Conservation (phyloP, 1,140 invertebrate species). For the Caenorhabditis remanei region DNA sequence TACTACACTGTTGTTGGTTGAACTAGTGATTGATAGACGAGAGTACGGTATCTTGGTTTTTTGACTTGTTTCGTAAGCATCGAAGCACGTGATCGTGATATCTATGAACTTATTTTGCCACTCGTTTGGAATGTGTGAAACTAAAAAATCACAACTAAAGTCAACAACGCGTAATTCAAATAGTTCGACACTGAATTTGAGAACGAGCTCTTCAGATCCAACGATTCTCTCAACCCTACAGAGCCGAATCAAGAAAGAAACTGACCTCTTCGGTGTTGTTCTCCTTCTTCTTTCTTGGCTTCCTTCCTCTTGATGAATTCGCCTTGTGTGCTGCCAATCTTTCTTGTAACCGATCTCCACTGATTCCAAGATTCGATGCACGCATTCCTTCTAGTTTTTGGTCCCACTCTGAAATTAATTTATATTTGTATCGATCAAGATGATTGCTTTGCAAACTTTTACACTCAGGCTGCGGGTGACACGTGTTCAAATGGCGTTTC, state of each 20-base stretch:
- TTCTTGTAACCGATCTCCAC: constrained; percentile 45
- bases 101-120: too few species aligned
- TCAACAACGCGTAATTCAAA: too few species aligned
- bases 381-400: constrained; percentile 56
- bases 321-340: constrained; percentile 49
- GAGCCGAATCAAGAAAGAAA: not conserved
- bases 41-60: too few species aligned
- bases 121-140: too few species aligned
- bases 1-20: too few species aligned
- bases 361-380: constrained; percentile 59
- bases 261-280: constrained; percentile 27
- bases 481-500: constrained; percentile 74
- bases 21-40: too few species aligned
- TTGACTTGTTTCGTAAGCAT: too few species aligned
- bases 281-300: constrained; percentile 51
- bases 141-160: too few species aligned
- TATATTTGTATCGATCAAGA: not conserved
- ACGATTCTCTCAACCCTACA: too few species aligned
- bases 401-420: constrained; percentile 58
- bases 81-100: too few species aligned
- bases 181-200: too few species aligned
- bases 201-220: too few species aligned
- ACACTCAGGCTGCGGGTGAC: constrained; percentile 67
- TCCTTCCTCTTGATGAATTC: constrained; percentile 59
- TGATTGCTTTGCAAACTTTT: constrained; percentile 46